Evolutionary conservation across 2,797 vertebrate species (phyloP).

Genomic region (Vireo griseus): DNA sequence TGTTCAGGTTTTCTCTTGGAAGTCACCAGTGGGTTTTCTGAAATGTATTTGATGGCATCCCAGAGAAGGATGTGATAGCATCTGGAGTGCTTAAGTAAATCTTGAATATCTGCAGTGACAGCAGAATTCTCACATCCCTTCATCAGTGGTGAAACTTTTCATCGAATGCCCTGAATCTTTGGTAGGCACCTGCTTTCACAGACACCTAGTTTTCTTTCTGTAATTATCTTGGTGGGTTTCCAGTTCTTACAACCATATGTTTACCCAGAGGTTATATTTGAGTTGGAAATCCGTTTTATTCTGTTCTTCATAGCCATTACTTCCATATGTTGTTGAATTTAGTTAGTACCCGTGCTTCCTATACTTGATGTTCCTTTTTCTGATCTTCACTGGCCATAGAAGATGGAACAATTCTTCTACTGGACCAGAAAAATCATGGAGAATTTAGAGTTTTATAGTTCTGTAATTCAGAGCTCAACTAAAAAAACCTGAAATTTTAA

Average conservation of each 20-base stretch:
- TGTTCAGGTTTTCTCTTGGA: background rate
- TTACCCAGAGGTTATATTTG: conserved; percentile 3
- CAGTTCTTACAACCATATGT: conserved; percentile 17
- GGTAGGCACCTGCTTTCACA: background rate
- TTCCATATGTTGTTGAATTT: conserved; percentile 2
- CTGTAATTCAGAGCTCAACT: background rate
- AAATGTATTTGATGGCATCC: background rate
- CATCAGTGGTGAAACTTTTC: background rate
- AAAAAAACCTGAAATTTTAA: background rate
- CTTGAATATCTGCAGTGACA: background rate
- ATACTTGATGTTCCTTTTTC: background rate
- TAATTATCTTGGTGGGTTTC: conserved; percentile 24
- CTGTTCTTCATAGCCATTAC: background rate
- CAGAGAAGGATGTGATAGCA: background rate
- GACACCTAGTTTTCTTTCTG: background rate
- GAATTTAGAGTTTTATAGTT: background rate
- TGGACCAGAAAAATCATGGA: background rate
- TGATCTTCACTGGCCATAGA: background rate
- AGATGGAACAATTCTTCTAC: background rate
- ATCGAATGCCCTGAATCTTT: background rate
- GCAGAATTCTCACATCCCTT: conserved; percentile 10
- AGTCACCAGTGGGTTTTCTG: background rate
- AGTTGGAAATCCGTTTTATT: background rate
- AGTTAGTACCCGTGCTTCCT: background rate
- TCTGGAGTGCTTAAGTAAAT: background rate